Evolutionary conservation across 2,113 vertebrate genomes (phyloP).

Genomic region (Motacilla tschutschensis): DNA sequence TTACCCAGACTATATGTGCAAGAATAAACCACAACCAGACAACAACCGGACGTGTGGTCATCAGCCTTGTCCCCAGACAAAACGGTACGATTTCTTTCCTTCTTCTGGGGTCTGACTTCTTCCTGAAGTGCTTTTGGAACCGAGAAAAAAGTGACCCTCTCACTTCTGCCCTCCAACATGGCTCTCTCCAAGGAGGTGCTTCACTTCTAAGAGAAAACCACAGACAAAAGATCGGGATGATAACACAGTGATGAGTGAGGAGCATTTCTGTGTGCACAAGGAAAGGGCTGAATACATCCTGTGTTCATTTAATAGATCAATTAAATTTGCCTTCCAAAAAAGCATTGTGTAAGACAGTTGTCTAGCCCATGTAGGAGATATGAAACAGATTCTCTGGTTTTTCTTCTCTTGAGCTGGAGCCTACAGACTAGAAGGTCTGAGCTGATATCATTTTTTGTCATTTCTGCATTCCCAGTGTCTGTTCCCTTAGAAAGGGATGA

Average conservation of each 20-base stretch:
- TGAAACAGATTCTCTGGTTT: not conserved
- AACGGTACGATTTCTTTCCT: constrained; percentile 72
- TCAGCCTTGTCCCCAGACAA: constrained; percentile 84
- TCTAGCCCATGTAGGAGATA: not conserved
- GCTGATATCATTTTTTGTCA: not conserved
- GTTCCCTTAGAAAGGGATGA: not conserved
- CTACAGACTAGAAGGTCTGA: not conserved
- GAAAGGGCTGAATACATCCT: not conserved
- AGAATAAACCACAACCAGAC: constrained; percentile 74
- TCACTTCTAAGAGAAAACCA: not conserved
- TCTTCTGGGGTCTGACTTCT: not conserved
- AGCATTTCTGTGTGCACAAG: not conserved
- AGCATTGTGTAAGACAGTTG: not conserved
- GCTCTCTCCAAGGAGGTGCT: not conserved
- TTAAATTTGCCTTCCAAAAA: not conserved
- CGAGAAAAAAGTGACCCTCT: not conserved
- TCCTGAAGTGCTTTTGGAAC: not conserved
- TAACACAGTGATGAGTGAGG: not conserved
- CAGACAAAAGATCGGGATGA: not conserved
- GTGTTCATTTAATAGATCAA: not conserved
- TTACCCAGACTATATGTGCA: constrained; percentile 87
- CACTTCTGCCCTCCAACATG: not conserved
- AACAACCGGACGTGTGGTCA: constrained; percentile 83
- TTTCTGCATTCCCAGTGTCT: not conserved
- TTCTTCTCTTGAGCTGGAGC: not conserved